Evolutionary conservation across 2,888 invertebrate genomes (phyloP), one percentile per base, ranked within the genome.

Genomic region (Eugnorisma glareosa): DNA sequence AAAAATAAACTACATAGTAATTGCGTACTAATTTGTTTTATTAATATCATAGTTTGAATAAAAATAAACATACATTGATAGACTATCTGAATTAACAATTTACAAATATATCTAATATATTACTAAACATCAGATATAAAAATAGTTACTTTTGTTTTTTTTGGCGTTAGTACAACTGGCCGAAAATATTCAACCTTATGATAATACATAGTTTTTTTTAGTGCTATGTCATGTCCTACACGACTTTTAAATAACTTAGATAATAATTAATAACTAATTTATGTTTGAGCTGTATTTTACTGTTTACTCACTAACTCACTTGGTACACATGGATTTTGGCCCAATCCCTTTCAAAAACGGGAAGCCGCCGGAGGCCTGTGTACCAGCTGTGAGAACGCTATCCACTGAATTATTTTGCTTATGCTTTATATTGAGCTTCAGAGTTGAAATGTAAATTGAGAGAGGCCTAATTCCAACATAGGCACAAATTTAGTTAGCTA

Each of bases 161-260:
- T 86, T 83, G 77, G 88, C 59, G 81, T 84, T 85, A 81, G 48
- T 86, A 86, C 72, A 87, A 89, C 79, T 90, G 87, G 81, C 83
- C 79, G 81, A 77, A 79, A 67, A 79, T 79, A 61, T 80, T 70
- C 72, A 85, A 82, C 85, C 81, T 67, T 70, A 69, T n/a, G 0
- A 68, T 61, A 66, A 70, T 61, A 77, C 31, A 80, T 40, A 59
- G 31, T 51, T 74, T 71, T 43, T 57, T 67, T 73, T 68, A 75
- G 18, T 72, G 48, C 82, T 75, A 43, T 89, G 90, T 92, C 93
- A 92, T 92, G 93, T 93, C 86, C 74, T 68, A 93, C 92, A 93
- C 74, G 86, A 91, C 89, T 84, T 77, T 82, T 81, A 84, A 79
- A 83, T 86, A 73, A 76, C 64, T 83, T 68, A 74, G 43, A 69